Evolutionary conservation across 2,113 vertebrate species (phyloP).

Genomic region (Carassius carassius): DNA sequence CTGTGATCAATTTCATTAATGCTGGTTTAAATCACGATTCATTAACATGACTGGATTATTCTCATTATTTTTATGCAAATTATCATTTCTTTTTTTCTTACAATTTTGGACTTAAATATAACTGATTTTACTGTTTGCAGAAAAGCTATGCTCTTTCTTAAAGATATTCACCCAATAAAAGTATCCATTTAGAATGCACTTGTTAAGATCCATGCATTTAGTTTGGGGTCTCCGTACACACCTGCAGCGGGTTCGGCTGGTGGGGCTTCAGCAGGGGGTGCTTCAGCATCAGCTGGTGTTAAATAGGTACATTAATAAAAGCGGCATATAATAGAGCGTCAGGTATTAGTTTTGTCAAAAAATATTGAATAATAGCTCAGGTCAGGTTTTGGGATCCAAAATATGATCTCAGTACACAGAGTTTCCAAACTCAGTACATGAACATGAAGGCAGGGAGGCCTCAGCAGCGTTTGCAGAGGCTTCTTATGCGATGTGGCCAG

Average conservation of each 20-base stretch:
- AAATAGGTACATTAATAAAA: conserved; percentile 54
- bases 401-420: not conserved
- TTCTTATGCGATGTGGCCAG: not conserved
- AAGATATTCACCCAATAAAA: not conserved
- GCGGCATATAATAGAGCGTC: conserved; percentile 41
- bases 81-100: not conserved
- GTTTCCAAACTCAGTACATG: not conserved
- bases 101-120: not conserved
- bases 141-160: not conserved
- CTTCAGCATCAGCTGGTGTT: conserved; percentile 67
- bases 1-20: not conserved
- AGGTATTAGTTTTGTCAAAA: not conserved
- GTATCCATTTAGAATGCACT: too few species aligned
- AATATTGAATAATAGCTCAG: not conserved
- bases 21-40: too few species aligned
- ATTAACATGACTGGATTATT: not conserved
- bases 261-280: not conserved
- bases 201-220: not conserved
- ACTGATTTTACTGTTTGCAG: not conserved
- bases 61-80: not conserved
- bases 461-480: not conserved
- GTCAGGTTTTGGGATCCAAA: not conserved
- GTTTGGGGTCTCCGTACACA: not conserved
- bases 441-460: not conserved
- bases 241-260: conserved; percentile 53